Conservation (phyloP, 2,797 vertebrate genomes). For the Melanotaenia parkinsoni region DNA sequence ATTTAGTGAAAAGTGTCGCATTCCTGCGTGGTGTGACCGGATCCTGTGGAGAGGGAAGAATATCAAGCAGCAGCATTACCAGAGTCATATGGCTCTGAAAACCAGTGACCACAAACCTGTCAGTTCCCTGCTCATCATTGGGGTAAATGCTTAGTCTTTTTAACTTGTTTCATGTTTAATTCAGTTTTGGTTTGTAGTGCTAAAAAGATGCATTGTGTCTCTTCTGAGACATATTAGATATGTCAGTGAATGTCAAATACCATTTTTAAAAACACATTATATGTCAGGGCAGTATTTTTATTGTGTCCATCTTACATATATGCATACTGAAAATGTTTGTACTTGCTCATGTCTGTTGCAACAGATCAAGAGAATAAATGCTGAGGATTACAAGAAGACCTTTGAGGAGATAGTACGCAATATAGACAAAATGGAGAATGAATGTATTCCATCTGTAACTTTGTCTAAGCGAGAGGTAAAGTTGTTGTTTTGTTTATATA, state of each 20-base stretch:
- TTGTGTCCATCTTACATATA: not conserved
- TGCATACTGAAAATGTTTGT: not conserved
- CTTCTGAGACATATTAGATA: not conserved
- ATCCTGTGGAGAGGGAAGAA: conserved; percentile 94
- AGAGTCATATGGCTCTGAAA: conserved; percentile 93
- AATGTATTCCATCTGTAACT: conserved; percentile 93
- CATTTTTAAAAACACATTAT: not conserved
- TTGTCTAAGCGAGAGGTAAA: conserved; percentile 90
- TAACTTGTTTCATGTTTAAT: not conserved
- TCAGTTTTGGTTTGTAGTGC: not conserved
- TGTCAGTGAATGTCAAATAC: not conserved
- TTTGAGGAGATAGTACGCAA: conserved; percentile 95
- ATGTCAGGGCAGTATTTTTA: not conserved
- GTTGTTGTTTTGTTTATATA: too few species aligned
- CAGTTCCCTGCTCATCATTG: conserved; percentile 89
- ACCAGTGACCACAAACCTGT: conserved; percentile 99
- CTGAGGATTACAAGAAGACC: conserved; percentile 88
- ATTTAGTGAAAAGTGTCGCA: conserved; percentile 93
- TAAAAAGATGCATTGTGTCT: not conserved
- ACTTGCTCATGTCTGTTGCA: conserved; percentile 24
- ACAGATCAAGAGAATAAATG: conserved; percentile 91
- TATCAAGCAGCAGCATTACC: conserved; percentile 88
- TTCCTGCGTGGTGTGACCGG: conserved; percentile 97
- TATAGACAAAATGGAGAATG: conserved; percentile 97
- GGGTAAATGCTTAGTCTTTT: conserved; percentile 80